These are phyloP conservation scores for Drosophila obscura DNA, from an alignment of 1,140 invertebrate genomes.

Conservation along the genomic window DNA sequence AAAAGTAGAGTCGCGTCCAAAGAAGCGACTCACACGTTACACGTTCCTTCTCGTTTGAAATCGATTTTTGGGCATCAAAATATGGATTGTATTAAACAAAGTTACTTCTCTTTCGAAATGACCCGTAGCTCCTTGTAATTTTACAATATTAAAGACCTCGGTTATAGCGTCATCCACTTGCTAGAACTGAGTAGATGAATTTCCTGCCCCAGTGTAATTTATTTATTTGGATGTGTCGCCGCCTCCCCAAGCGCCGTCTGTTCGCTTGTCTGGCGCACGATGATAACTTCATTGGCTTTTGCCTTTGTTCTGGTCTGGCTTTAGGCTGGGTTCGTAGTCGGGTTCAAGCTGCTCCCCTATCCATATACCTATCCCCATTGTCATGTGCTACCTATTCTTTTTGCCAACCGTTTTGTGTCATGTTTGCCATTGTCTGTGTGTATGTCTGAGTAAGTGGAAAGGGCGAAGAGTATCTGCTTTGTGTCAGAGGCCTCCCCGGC, in stretches of 20 bases:
- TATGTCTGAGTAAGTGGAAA: conserved; percentile 7
- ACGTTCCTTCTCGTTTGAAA: too few species aligned
- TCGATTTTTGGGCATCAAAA: too few species aligned
- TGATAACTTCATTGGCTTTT: conserved; percentile 74
- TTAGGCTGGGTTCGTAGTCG: background rate
- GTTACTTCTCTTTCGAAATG: too few species aligned
- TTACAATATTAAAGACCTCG: background rate
- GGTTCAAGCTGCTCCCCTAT: conserved; percentile 4
- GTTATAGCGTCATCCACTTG: conserved; percentile 8
- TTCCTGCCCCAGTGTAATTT: conserved; percentile 51
- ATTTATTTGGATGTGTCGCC: conserved; percentile 69
- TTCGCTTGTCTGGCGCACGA: conserved; percentile 52
- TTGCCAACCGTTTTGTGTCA: conserved; percentile 19
- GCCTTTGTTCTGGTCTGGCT: conserved; percentile 44
- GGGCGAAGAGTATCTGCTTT: conserved; percentile 26
- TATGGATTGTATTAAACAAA: too few species aligned
- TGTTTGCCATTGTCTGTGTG: conserved; percentile 31
- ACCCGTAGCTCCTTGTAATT: background rate
- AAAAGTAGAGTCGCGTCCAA: too few species aligned
- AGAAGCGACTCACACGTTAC: too few species aligned
- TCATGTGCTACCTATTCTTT: conserved; percentile 54
- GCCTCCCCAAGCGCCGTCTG: conserved; percentile 62
- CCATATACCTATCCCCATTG: conserved; percentile 10
- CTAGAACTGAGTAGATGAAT: conserved; percentile 30
- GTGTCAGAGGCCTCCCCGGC: conserved; percentile 56